Conservation (phyloP, 1,140 invertebrate species). For the Fopius arisanus region DNA sequence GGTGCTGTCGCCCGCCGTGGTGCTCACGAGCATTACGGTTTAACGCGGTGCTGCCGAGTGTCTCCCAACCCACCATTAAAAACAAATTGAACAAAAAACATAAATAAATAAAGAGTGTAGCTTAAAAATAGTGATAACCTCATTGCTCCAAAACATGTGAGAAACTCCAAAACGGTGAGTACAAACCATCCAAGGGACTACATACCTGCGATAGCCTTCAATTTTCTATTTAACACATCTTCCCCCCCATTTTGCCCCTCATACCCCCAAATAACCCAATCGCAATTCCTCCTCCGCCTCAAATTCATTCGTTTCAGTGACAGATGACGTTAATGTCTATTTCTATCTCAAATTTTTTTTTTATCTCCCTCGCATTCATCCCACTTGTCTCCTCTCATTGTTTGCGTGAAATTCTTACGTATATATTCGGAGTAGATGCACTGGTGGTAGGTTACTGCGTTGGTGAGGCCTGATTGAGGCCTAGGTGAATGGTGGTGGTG, state of each 20-base stretch:
- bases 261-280: neutral
- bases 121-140: neutral
- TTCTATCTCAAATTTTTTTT: neutral
- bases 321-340: conserved; percentile 9
- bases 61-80: neutral
- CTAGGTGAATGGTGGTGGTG: conserved; percentile 10
- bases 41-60: neutral
- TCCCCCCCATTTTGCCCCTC: neutral
- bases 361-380: neutral
- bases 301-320: neutral
- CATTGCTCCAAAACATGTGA: neutral
- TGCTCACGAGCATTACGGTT: conserved; percentile 16
- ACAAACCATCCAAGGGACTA: too few relatives aligned
- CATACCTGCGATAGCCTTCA: neutral
- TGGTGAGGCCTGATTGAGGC: conserved; percentile 8
- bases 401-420: conserved; percentile 4
- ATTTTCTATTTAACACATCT: neutral
- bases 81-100: neutral
- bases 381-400: conserved; percentile 6
- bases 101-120: neutral
- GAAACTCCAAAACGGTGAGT: neutral
- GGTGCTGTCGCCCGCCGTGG: conserved; percentile 27
- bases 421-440: neutral
- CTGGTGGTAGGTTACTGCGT: neutral
- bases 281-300: neutral